Evolutionary conservation across 1,140 invertebrate species (phyloP), one percentile per base, ranked within the genome.

Genomic region (Papilio polyxenes): DNA sequence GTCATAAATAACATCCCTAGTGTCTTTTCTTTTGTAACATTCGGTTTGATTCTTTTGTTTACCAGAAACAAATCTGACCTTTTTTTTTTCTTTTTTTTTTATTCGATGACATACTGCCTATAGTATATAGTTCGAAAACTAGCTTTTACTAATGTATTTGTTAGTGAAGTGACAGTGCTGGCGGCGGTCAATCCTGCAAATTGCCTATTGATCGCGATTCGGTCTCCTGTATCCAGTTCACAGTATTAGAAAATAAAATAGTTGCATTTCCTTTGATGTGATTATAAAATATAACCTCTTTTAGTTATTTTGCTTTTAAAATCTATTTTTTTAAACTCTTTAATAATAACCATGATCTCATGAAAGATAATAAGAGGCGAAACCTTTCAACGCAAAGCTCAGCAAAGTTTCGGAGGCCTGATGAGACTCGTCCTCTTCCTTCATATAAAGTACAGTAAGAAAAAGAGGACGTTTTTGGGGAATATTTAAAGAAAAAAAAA

Each of bases 131-230:
- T 65, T 31, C 17, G 49, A 51, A 51, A 51, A 9, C 49, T 9
- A 9, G 49, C 49, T 44, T 44, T 65, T 31, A 65, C 23, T 65
- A 65, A 65, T 65, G 9, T 65, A 31, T 20, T n/a, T 31, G 23
- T 23, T 31, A 11, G 62, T 37, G 10, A 5, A 15, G 7, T 31
- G 62, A 3, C 23, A 65, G 8, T 20, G 59, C n/a, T 8, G 23
- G 13, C 23, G 3, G 9, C 23, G 62, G 62, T 65, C 62, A 65
- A 65, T 65, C 23, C 62, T 37, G 11, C 62, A 65, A 65, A 65
- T 65, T 65, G 62, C 62, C 20, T 65, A 65, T 65, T 23, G 62
- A 65, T 65, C 62, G 11, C 23, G 62, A 65, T 31, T 65, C 62
- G 10, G 62, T 31, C 23, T 11, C 10, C 23, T 65, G 23, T 23